Conservation (phyloP, 2,797 vertebrate species). For the Diglossa cyanea region DNA sequence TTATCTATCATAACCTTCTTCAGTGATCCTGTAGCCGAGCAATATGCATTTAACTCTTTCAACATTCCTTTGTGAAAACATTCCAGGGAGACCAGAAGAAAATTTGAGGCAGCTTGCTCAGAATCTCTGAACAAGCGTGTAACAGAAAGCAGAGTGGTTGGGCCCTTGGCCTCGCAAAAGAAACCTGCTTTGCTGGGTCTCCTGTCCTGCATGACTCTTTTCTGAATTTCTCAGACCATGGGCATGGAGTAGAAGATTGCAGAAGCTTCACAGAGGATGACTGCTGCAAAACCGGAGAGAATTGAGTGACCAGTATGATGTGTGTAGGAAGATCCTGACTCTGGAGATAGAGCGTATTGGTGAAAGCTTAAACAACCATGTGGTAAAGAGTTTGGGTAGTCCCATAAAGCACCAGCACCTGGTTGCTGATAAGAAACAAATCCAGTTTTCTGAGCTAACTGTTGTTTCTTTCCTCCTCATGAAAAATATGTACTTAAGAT, state of each 20-base stretch:
- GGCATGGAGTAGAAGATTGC: not conserved
- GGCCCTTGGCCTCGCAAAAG: not conserved
- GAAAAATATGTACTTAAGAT: slow-evolving; percentile 3
- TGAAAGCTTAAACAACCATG: not conserved
- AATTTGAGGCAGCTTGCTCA: not conserved
- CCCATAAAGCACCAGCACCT: not conserved
- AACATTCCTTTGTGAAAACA: not conserved
- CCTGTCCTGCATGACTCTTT: not conserved
- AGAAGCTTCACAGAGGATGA: not conserved
- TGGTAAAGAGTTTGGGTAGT: not conserved
- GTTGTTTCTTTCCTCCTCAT: slow-evolving; percentile 4
- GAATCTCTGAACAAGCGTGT: not conserved
- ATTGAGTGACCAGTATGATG: not conserved
- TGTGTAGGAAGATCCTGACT: not conserved
- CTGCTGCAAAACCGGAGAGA: not conserved
- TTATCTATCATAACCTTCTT: not conserved
- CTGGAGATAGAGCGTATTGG: not conserved
- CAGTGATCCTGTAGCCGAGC: not conserved
- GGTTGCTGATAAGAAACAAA: slow-evolving; percentile 25
- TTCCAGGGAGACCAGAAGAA: not conserved
- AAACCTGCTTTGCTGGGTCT: not conserved
- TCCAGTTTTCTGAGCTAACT: slow-evolving; percentile 7
- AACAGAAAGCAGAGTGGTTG: not conserved
- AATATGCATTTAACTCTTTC: not conserved
- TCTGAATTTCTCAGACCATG: not conserved